These are phyloP conservation scores for Scaptomyza parva DNA, from an alignment of 2,888 invertebrate species.

Conservation along the genomic window DNA sequence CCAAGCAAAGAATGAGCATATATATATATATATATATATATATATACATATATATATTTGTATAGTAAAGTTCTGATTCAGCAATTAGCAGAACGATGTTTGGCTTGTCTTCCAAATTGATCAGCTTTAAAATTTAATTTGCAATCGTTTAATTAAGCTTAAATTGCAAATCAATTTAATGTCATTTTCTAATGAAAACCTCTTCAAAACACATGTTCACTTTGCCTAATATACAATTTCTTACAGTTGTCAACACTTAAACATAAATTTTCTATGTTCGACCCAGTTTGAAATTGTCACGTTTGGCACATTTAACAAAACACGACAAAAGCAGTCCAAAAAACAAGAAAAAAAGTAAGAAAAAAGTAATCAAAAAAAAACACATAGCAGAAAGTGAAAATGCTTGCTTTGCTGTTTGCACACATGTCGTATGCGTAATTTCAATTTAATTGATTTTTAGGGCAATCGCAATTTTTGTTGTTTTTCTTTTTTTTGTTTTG, in stretches of 20 bases:
- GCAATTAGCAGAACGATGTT: slow-evolving; percentile 42
- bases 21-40: slow-evolving; percentile 52
- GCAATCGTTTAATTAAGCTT: background rate
- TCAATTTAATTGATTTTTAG: slow-evolving; percentile 74
- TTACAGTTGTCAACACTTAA: too few species aligned
- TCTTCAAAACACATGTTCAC: too few species aligned
- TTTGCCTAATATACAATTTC: too few species aligned
- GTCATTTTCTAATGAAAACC: background rate
- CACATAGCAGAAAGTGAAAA: slow-evolving; percentile 50
- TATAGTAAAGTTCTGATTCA: slow-evolving; percentile 49
- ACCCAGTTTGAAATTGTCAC: slow-evolving; percentile 47
- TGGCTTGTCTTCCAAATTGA: background rate
- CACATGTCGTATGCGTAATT: slow-evolving; percentile 77
- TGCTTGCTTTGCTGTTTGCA: slow-evolving; percentile 41
- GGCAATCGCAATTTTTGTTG: slow-evolving; percentile 41
- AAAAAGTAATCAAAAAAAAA: slow-evolving; percentile 32
- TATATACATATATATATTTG: slow-evolving; percentile 51
- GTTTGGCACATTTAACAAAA: slow-evolving; percentile 58
- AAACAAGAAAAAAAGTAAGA: slow-evolving; percentile 43
- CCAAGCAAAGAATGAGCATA: slow-evolving; percentile 40
- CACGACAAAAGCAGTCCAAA: slow-evolving; percentile 24
- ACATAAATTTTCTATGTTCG: too few species aligned
- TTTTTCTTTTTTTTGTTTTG: slow-evolving; percentile 32
- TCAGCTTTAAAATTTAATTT: slow-evolving; percentile 23
- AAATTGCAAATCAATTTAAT: slow-evolving; percentile 12